Conservation (phyloP, 2,113 vertebrate species). For the Aptenodytes patagonicus region DNA sequence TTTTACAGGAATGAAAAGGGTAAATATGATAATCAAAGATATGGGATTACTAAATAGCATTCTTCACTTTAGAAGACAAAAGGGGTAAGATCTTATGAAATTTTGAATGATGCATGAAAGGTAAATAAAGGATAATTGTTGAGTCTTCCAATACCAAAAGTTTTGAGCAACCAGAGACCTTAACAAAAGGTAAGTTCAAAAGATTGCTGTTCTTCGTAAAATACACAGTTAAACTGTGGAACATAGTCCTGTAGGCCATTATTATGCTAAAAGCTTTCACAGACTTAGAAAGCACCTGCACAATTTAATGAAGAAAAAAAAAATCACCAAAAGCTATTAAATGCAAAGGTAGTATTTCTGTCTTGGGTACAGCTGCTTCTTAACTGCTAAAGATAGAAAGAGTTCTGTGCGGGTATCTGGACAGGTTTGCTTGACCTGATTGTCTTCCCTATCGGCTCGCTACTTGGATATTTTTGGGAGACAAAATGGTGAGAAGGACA, state of each 20-base stretch:
- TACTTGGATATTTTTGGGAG: neutral
- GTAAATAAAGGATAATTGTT: neutral
- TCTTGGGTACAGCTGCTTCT: neutral
- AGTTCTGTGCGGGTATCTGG: neutral
- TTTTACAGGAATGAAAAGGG: neutral
- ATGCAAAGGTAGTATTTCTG: neutral
- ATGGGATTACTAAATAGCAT: neutral
- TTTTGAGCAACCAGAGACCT: neutral
- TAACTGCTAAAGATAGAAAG: neutral
- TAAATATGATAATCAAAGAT: neutral
- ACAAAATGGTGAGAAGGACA: neutral
- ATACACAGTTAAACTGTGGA: neutral
- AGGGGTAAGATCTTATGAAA: neutral
- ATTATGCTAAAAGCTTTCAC: neutral
- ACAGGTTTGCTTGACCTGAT: neutral
- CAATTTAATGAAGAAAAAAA: neutral
- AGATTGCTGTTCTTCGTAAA: neutral
- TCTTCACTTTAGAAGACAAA: neutral
- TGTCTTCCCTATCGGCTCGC: neutral
- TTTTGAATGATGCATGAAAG: neutral
- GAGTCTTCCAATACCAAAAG: neutral
- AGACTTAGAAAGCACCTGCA: neutral
- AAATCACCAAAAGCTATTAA: neutral
- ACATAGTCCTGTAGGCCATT: neutral
- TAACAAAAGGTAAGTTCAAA: neutral